Evolutionary conservation across 2,888 invertebrate species (phyloP).

Genomic region (Pogonocherus hispidulus): DNA sequence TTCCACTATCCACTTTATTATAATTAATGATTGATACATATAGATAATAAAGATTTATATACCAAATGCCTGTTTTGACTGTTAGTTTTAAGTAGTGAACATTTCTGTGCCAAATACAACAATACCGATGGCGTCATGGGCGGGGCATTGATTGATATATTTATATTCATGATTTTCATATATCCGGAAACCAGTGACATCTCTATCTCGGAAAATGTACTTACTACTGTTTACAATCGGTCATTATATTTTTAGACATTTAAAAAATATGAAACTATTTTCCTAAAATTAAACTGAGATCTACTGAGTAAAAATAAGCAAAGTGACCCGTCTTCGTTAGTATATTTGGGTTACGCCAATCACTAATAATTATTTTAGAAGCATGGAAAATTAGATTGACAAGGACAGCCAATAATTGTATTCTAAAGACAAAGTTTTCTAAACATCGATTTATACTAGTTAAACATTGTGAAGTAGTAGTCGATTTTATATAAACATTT

Average conservation of each 20-base stretch:
- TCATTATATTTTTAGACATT: background rate
- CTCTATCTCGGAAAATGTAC: too few relatives aligned
- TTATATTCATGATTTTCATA: background rate
- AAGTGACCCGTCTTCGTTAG: background rate
- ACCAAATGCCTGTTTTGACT: too few relatives aligned
- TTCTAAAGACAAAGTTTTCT: background rate
- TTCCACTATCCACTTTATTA: too few relatives aligned
- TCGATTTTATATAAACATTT: background rate
- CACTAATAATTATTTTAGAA: background rate
- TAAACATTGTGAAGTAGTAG: background rate
- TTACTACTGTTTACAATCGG: background rate
- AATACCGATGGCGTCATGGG: background rate
- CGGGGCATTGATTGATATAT: background rate
- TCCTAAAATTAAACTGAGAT: background rate
- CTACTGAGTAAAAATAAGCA: conserved; percentile 6
- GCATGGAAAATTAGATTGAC: background rate
- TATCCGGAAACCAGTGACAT: background rate
- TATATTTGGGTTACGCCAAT: conserved; percentile 1
- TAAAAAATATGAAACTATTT: background rate
- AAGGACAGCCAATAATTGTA: background rate
- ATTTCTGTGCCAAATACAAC: background rate
- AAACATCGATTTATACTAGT: background rate
- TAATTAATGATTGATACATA: too few relatives aligned
- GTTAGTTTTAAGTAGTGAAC: too few relatives aligned
- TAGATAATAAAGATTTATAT: too few relatives aligned